Conservation (phyloP, 2,888 invertebrate species). For the Lasioglossum marginatum region DNA sequence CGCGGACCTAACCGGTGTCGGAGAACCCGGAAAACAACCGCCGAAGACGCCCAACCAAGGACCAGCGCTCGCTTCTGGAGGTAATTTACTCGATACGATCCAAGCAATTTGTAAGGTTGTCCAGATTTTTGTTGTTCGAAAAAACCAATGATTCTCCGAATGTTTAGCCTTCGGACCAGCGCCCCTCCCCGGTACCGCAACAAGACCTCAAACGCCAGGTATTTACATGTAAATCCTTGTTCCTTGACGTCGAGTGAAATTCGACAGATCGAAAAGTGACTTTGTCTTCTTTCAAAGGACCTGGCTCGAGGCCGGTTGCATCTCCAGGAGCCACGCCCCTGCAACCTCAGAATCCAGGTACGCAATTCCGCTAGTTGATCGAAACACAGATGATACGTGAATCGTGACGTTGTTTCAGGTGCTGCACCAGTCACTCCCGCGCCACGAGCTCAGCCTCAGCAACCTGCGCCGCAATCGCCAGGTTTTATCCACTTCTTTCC, state of each 20-base stretch:
- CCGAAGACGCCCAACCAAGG: constrained; percentile 72
- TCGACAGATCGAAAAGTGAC: too few species aligned
- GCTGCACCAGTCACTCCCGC: not conserved
- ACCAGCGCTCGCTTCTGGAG: constrained; percentile 63
- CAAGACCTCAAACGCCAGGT: constrained; percentile 38
- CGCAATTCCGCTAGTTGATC: too few species aligned
- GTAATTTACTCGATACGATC: constrained; percentile 2
- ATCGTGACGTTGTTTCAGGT: not conserved
- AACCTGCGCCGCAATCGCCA: constrained; percentile 41
- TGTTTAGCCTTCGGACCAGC: constrained; percentile 16
- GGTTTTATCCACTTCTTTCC: constrained; percentile 14
- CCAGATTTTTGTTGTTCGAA: not conserved
- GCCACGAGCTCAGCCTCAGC: constrained; percentile 19
- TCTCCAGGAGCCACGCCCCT: too few species aligned
- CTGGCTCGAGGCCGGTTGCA: too few species aligned
- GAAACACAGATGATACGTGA: not conserved
- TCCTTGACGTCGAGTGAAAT: too few species aligned
- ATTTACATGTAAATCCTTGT: too few species aligned
- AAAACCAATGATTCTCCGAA: not conserved
- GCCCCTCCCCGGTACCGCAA: not conserved
- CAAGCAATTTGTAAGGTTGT: too few species aligned
- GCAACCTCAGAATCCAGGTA: too few species aligned
- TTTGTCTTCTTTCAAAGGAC: too few species aligned
- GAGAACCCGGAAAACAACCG: constrained; percentile 71
- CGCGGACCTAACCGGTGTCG: constrained; percentile 78